Evolutionary conservation across 2,113 vertebrate genomes (phyloP), one percentile per base, ranked within the genome.

Genomic region (Prochilodus magdalenae): DNA sequence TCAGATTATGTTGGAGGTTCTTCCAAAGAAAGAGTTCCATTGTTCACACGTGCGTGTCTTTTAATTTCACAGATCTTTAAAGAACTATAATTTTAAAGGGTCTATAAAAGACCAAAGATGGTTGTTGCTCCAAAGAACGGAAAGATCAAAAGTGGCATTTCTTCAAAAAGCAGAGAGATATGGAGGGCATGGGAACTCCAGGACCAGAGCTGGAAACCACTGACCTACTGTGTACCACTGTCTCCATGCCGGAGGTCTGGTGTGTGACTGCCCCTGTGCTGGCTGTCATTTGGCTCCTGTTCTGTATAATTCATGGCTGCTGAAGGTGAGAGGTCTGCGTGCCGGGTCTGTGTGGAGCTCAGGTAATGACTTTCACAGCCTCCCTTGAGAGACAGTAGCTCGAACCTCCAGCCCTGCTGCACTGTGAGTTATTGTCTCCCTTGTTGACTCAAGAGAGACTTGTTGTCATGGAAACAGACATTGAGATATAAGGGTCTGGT

Each of bases 321-420:
- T 65, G 36, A 81, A 82, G 71, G 26, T 22, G 47, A 75, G 49
- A 66, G 65, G 7, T 63, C 29, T 26, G 18, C 79, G 47, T 27
- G 27, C 62, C 59, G 66, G 4, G 29, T 60, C n/a, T 40, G 65
- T 79, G 33, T 74, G 20, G 71, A 36, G n/a, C 71, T 77, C n/a
- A 77, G 80, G 53, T 85, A 87, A 85, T 85, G 78, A 55, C 63
- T 82, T 85, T 85, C 77, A 75, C 86, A 85, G 81, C 27, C 55
- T 75, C 77, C 60, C 53, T 18, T 63, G 70, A 71, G 72, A 83
- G 18, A 40, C 70, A 63, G 60, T 49, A 49, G 49, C 60, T 44
- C 5, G 20, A 72, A 59, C 51, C 73, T 29, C 22, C n/a, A 27
- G 62, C 40, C 24, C 29, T 75, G 20, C 75, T 82, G 62, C n/a